Base-by-base conservation (phyloP, 2,888 invertebrate species). In the Caenorhabditis sp. region DNA sequence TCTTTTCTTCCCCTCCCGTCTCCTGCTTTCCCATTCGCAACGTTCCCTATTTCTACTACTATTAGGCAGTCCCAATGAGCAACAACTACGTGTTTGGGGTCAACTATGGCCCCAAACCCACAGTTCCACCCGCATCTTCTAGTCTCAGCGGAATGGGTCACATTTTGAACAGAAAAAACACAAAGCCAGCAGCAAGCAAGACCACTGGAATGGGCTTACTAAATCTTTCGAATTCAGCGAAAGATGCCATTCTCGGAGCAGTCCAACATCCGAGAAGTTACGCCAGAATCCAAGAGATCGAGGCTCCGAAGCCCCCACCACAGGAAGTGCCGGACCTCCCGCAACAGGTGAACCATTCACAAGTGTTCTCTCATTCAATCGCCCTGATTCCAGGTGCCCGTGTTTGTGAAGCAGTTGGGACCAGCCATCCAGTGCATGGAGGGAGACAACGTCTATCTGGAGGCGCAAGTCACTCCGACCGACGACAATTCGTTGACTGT, bases 361-460 rank as follows among this genome's bases (percentile, higher is more conserved):
- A n/a, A 2, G 27, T 48, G 3, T 9, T 43, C 2, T 24, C 37
- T 53, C 9, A 13, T 15, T 48, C n/a, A n/a, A n/a, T n/a, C n/a
- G n/a, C n/a, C n/a, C n/a, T n/a, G n/a, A n/a, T n/a, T 61, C 35
- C 55, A 86, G 86, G 76, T 82, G 22, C 87, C 87, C 13, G 68
- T 52, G 37, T 88, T 88, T 79, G 81, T 86, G 22, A 86, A 86
- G 53, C 85, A 82, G 24, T 70, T 88, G 35, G 84, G 83, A 37
- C 79, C 82, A 37, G 80, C 76, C 9, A 66, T 79, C 24, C 81
- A 86, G 20, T 87, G 90, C 39, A 87, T 86, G 70, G 91, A 91
- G 82, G 90, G 90, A 62, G 90, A 91, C 72, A 87, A 89, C 13
- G 89, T 90, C 26, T 90, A 90, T 82, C 89, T 91, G 79, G 91